These are phyloP conservation scores for Aphis gossypii DNA, from an alignment of 1,140 invertebrate genomes.

Conservation along the genomic window DNA sequence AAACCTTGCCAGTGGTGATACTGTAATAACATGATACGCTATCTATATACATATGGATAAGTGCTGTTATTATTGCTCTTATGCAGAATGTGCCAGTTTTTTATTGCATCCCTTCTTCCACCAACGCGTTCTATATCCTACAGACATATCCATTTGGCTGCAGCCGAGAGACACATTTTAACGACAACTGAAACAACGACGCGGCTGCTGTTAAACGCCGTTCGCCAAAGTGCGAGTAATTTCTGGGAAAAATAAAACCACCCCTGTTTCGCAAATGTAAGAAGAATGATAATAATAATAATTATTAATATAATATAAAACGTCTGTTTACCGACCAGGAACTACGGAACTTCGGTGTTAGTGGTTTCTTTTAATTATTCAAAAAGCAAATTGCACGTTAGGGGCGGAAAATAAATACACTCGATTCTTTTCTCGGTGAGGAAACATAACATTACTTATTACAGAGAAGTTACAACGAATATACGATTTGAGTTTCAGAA, in stretches of 20 bases:
- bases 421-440: neutral
- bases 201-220: neutral
- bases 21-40: neutral
- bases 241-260: neutral
- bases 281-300: neutral
- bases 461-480: neutral
- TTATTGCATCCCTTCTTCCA: neutral
- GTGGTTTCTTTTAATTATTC: constrained; percentile 24
- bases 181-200: neutral
- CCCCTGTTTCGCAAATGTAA: neutral
- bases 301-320: neutral
- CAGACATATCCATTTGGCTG: neutral
- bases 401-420: neutral
- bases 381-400: neutral
- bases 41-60: neutral
- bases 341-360: neutral
- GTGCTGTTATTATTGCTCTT: neutral
- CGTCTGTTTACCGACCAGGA: neutral
- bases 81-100: neutral
- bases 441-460: neutral
- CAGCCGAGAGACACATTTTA: neutral
- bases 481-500: neutral
- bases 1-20: neutral
- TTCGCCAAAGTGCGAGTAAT: neutral
- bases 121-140: neutral